phyloP scores from a whole-genome alignment of 2,888 invertebrate species.

The Drosophila greeni region DNA sequence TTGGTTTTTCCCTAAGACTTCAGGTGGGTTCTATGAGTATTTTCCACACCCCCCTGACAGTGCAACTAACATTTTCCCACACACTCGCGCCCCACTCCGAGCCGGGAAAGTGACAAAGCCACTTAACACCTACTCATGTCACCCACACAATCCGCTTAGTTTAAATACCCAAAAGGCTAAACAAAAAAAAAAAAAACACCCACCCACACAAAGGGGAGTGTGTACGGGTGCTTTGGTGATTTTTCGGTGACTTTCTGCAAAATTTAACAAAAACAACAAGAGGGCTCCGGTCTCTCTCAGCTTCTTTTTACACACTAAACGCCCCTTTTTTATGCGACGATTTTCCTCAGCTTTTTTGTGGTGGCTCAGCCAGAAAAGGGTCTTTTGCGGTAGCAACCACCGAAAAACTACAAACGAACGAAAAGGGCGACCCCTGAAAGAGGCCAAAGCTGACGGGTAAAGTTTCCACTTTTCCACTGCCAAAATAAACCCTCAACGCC shows the following conservation, averaged over 20 bases:
- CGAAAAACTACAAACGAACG: constrained; percentile 55
- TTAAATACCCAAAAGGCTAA: constrained; percentile 72
- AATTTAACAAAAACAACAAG: constrained; percentile 76
- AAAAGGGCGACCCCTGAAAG: constrained; percentile 7
- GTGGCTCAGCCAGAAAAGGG: constrained; percentile 22
- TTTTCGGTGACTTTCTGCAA: constrained; percentile 69
- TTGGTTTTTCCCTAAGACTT: constrained; percentile 3
- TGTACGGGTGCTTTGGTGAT: constrained; percentile 29
- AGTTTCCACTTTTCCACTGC: constrained; percentile 41
- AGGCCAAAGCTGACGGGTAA: constrained; percentile 14
- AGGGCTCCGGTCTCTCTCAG: constrained; percentile 41
- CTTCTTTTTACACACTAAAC: constrained; percentile 62
- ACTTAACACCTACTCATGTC: constrained; percentile 75
- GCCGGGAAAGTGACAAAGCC: constrained; percentile 73
- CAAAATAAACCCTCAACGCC: constrained; percentile 38
- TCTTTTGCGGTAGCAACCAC: constrained; percentile 53
- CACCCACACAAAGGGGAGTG: constrained; percentile 26
- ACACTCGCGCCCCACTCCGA: constrained; percentile 37
- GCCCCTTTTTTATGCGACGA: constrained; percentile 65
- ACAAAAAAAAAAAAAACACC: constrained; percentile 47
- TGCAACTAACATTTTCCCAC: constrained; percentile 18
- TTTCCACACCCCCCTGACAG: neutral
- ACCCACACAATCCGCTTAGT: constrained; percentile 73
- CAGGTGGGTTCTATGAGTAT: neutral
- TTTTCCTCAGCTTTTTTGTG: constrained; percentile 50